Evolutionary conservation across 2,113 vertebrate species (phyloP).

Genomic region (Calidris pugnax): DNA sequence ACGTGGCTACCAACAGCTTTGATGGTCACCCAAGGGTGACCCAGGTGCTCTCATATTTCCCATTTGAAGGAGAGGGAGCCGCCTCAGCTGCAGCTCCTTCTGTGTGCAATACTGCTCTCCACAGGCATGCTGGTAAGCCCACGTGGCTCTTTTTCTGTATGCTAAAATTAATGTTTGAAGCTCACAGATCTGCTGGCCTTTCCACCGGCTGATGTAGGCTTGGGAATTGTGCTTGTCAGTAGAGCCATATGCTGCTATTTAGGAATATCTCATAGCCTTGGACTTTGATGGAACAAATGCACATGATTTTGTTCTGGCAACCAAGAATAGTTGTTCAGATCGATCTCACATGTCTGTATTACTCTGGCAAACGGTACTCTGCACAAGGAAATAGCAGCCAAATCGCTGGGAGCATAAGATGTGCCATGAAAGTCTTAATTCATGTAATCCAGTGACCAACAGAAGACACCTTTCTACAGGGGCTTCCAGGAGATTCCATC

Average conservation of each 20-base stretch:
- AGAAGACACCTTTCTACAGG: background rate
- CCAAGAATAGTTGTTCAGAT: constrained; percentile 60
- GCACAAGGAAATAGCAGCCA: constrained; percentile 2
- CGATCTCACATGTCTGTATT: constrained; percentile 11
- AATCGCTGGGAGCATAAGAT: background rate
- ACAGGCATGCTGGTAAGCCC: background rate
- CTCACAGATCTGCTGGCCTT: constrained; percentile 15
- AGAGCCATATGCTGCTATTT: constrained; percentile 30
- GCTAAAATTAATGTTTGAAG: background rate
- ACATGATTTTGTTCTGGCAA: constrained; percentile 45
- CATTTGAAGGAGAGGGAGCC: background rate
- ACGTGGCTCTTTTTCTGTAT: background rate
- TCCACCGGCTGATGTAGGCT: background rate
- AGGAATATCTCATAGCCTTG: constrained; percentile 14
- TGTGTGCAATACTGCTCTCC: background rate
- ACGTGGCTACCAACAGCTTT: background rate
- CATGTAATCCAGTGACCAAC: background rate
- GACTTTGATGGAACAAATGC: constrained; percentile 21
- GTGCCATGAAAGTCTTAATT: background rate
- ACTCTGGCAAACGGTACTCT: background rate
- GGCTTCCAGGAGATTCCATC: background rate
- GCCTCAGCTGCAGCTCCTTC: background rate
- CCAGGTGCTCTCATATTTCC: background rate
- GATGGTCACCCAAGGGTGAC: rapidly evolving
- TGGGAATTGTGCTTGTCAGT: background rate